Base-by-base conservation (phyloP, 2,888 invertebrate species). In the Caenorhabditis sulstoni region DNA sequence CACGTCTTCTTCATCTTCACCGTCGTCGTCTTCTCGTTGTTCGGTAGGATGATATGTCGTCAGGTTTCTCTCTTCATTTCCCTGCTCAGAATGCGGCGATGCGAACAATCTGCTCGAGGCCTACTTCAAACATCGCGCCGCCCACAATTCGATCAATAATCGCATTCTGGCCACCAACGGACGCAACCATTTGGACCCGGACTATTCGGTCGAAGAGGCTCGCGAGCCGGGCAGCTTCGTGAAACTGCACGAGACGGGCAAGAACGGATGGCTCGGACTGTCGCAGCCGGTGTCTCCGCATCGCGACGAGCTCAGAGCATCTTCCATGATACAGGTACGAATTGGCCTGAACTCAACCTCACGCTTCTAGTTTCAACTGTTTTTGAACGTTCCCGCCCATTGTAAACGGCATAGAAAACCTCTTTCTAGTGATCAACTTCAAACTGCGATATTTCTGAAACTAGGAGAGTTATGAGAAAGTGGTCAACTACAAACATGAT, bases 151-250 rank as follows among this genome's bases (percentile, higher is more conserved):
- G 1, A 16, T 73, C 8, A 64, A 57, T 22, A 62, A 67, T 41
- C 35, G 49, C 11, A 18, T 67, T 9, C 14, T 67, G 8, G 23
- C 37, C 44, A 75, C 66, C 0, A 67, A 50, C 61, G 67, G 75
- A 41, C 35, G 75, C 14, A 75, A 75, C 35, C 44, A 29, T 0
- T 20, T 67, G n/a, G 61, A 62, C 20, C 58, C 52, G 9, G 66
- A 66, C 16, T 61, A 75, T 8, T 67, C 67, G 12, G 18, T 23
- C 12, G 47, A 45, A 7, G 75, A 75, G 22, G 75, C 75, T 4
- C 23, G 75, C 1, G 67, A 75, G 50, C 75, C 75, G 16, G 75
- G 75, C n/a, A 66, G 67, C 22, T 75, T 75, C 11, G 75, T 75
- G 16, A 75, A 67, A 9, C 53, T 75, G 20, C 75, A 59, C 45